Percentiles rank a stretch among this genome's conserved stretches.
phyloP scores from a whole-genome alignment of 2,113 vertebrate species.

The Shinisaurus crocodilurus region DNA sequence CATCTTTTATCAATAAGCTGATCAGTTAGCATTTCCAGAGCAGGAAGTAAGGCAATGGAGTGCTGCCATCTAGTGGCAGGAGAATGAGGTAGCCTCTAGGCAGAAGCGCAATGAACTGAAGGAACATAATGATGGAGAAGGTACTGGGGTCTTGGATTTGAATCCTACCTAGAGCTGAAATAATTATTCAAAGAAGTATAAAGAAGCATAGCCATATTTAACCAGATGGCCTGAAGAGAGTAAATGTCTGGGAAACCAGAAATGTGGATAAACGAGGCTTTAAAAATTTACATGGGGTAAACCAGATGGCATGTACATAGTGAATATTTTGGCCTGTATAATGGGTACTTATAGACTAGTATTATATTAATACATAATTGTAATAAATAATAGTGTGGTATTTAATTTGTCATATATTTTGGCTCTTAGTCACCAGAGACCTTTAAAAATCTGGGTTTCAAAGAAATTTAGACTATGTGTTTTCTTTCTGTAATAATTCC shows the following conservation, averaged over 20 bases:
- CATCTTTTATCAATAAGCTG: neutral
- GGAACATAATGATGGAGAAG: neutral
- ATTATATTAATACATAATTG: neutral
- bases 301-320: neutral
- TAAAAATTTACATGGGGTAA: neutral
- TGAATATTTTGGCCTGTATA: neutral
- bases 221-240: neutral
- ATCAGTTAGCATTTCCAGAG: neutral
- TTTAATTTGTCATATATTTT: neutral
- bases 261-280: neutral
- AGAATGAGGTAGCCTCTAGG: neutral
- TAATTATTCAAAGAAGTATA: neutral
- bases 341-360: neutral
- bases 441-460: neutral
- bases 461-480: neutral
- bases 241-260: neutral
- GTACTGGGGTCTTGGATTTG: neutral
- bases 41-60: neutral
- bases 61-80: slow-evolving; percentile 11
- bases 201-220: neutral
- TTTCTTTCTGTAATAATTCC: neutral
- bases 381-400: neutral
- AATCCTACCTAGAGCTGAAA: neutral
- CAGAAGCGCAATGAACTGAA: neutral
- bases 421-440: too few relatives aligned